phyloP scores from a whole-genome alignment of 2,113 vertebrate genomes.

The Stigmatopora argus region DNA sequence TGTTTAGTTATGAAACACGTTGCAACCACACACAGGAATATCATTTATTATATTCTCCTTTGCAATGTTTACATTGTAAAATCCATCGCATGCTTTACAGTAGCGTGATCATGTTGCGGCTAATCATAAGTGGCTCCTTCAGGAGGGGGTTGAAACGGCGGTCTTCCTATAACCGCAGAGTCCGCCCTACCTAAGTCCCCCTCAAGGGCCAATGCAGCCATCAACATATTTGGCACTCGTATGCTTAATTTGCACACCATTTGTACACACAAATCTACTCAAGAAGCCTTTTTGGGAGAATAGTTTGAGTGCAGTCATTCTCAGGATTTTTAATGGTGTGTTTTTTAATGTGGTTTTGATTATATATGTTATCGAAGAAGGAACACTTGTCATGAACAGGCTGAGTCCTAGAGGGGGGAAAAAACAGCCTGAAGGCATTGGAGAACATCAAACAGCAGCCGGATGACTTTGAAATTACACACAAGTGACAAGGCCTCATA shows the following conservation, averaged over 20 bases:
- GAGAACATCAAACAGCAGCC: neutral
- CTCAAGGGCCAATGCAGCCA: neutral
- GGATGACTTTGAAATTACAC: neutral
- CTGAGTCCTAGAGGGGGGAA: neutral
- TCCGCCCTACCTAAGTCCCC: neutral
- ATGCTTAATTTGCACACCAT: conserved; percentile 8
- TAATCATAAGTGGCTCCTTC: conserved; percentile 6
- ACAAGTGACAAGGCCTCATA: neutral
- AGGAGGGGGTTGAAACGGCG: neutral
- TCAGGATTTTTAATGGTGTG: neutral
- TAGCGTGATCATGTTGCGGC: neutral
- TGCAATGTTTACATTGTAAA: conserved; percentile 26
- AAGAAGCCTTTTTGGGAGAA: conserved; percentile 12
- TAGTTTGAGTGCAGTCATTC: neutral
- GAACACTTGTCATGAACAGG: neutral
- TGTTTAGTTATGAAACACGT: conserved; percentile 16
- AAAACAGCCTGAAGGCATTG: neutral
- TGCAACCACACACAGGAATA: conserved; percentile 35
- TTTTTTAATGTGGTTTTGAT: neutral
- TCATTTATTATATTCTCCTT: conserved; percentile 44
- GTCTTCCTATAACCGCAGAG: neutral
- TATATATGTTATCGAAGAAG: neutral
- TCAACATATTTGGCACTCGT: neutral
- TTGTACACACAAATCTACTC: neutral
- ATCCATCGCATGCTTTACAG: conserved; percentile 39